Percentiles rank a stretch among this genome's conserved stretches.
phyloP scores from a whole-genome alignment of 2,113 vertebrate genomes.

The Rissa tridactyla region DNA sequence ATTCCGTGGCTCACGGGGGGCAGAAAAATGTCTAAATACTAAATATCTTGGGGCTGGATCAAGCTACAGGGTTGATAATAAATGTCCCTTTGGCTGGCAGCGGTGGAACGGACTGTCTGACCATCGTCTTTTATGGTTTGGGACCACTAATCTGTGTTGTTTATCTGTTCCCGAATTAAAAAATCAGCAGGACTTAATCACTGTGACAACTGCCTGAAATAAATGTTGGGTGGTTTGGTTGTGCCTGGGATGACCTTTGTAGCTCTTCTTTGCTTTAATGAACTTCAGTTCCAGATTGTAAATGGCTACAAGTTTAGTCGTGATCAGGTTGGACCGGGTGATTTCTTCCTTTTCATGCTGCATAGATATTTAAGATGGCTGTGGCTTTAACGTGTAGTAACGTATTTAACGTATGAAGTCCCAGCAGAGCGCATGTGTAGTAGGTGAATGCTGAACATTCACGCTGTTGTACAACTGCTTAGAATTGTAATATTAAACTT shows the following conservation, averaged over 20 bases:
- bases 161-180: neutral
- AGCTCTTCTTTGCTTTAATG: neutral
- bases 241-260: neutral
- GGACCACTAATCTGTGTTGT: neutral
- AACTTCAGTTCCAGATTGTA: neutral
- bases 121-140: neutral
- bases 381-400: neutral
- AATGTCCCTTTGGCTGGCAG: neutral
- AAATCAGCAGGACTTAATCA: neutral
- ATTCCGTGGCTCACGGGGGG: neutral
- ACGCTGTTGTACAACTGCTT: neutral
- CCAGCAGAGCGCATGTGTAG: neutral
- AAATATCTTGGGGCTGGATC: neutral
- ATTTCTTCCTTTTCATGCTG: neutral
- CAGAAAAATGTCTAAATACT: neutral
- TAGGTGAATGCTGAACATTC: neutral
- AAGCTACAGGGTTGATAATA: neutral
- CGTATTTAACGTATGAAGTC: neutral
- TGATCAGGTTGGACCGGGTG: rapidly evolving
- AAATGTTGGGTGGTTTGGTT: neutral
- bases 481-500: neutral
- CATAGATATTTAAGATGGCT: neutral
- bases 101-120: neutral
- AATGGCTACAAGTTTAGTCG: neutral
- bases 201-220: neutral